phyloP scores from a whole-genome alignment of 2,797 vertebrate species.

The Rhinogobio ventralis region DNA sequence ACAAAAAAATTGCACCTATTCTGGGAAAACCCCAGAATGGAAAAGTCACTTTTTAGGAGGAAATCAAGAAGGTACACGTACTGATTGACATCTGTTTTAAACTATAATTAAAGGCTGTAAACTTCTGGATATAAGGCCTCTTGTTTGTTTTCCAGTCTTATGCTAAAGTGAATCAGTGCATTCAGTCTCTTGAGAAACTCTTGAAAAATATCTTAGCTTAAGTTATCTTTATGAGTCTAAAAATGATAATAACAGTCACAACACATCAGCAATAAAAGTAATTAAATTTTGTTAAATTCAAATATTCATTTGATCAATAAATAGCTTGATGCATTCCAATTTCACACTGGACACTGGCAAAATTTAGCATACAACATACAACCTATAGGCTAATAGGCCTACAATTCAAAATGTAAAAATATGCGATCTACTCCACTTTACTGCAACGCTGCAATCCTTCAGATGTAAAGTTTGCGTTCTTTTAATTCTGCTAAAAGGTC shows the following conservation, averaged over 20 bases:
- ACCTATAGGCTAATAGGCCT: neutral
- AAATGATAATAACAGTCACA: neutral
- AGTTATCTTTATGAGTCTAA: conserved; percentile 54
- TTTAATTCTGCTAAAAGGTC: neutral
- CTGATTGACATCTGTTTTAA: neutral
- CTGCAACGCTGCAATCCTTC: too few species aligned
- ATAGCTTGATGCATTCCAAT: neutral
- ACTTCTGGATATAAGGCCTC: neutral
- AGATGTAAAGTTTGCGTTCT: neutral
- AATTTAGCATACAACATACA: neutral
- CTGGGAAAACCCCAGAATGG: neutral
- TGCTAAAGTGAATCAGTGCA: conserved; percentile 55
- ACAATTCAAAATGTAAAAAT: neutral
- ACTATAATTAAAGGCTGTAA: neutral
- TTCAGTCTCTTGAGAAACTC: conserved; percentile 64
- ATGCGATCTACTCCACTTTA: neutral
- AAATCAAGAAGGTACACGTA: neutral
- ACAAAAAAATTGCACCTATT: neutral
- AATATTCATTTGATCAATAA: neutral
- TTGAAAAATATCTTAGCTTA: neutral
- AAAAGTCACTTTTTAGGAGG: neutral
- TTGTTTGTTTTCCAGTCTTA: conserved; percentile 33
- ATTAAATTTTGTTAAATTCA: neutral
- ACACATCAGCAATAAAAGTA: neutral
- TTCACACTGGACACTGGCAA: neutral